Evolutionary conservation across 2,888 invertebrate genomes (phyloP), one percentile per base, ranked within the genome.

Genomic region (Leptinotarsa haldemani): DNA sequence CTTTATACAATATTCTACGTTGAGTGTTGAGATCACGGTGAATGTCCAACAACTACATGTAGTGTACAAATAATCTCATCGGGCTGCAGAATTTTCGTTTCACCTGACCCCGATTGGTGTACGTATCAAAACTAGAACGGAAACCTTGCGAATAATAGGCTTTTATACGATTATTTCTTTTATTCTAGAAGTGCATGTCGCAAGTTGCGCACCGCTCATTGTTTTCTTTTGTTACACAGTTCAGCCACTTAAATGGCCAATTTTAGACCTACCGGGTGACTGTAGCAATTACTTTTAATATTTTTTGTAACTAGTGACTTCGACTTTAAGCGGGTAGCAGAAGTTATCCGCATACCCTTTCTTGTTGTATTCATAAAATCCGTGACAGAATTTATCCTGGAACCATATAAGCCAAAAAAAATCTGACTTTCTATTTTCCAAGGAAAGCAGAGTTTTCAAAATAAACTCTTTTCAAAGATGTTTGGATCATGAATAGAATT

Each of bases 51-150:
- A 30, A 65, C 25, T 30, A 18, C 18, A 46, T 40, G 16, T 46
- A 15, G 12, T 7, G 65, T n/a, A 15, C 18, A 46, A n/a, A 40
- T 65, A 65, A 22, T 66, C 50, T 20, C 50, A 20, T 12, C 22
- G 16, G 20, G 0, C 1, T 20, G 20, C 13, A 20, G 53, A 18
- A 56, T 22, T 61, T 61, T 30, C 30, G 30, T n/a, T 61, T 40
- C 61, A 61, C 30, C 52, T 52, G 50, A 66, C 50, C 52, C 52
- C 66, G 66, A 52, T 53, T 25, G 56, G 56, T 40, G 16, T 47
- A 69, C 20, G 18, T 47, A 58, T 48, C 68, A 58, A 47, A 69
- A 69, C 58, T 69, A 69, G 56, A 69, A 69, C 68, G 58, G 58
- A 69, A 69, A 58, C 53, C 47, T 18, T 20, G 58, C 46, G 58